Percentiles rank a stretch among this genome's conserved stretches.
These are phyloP conservation scores for Batillaria attramentaria DNA, from an alignment of 1,140 invertebrate genomes.

Conservation along the genomic window DNA sequence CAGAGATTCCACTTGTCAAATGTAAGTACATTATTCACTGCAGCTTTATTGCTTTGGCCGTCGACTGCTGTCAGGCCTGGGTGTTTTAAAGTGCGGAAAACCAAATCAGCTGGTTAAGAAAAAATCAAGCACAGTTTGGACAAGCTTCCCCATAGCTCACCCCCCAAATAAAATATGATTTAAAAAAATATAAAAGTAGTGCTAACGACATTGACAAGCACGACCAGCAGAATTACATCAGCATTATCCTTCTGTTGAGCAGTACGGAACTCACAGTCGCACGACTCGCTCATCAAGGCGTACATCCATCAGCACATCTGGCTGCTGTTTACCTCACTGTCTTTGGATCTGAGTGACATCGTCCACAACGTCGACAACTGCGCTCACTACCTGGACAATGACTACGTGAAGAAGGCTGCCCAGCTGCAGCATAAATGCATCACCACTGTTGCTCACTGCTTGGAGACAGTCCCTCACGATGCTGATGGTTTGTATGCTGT, in stretches of 20 bases:
- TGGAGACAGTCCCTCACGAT: slow-evolving; percentile 63
- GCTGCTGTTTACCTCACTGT: slow-evolving; percentile 66
- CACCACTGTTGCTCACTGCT: slow-evolving; percentile 59
- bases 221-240: background rate
- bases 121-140: too few relatives aligned
- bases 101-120: too few relatives aligned
- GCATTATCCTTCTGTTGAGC: slow-evolving; percentile 33
- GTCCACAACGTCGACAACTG: slow-evolving; percentile 47
- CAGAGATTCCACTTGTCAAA: slow-evolving; percentile 62
- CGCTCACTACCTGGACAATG: slow-evolving; percentile 34
- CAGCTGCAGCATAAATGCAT: slow-evolving; percentile 65
- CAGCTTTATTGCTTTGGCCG: too few relatives aligned
- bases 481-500: too few relatives aligned
- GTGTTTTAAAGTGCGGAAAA: too few relatives aligned
- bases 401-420: slow-evolving; percentile 61
- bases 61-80: too few relatives aligned
- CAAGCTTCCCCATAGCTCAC: too few relatives aligned
- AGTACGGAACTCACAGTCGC: slow-evolving; percentile 63
- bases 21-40: too few relatives aligned
- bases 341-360: slow-evolving; percentile 62
- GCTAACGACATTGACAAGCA: background rate
- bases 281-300: slow-evolving; percentile 62
- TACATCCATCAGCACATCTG: slow-evolving; percentile 71
- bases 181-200: background rate
- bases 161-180: too few relatives aligned